Base-by-base conservation (phyloP, 1,140 invertebrate genomes). In the Holotrichia oblita region DNA sequence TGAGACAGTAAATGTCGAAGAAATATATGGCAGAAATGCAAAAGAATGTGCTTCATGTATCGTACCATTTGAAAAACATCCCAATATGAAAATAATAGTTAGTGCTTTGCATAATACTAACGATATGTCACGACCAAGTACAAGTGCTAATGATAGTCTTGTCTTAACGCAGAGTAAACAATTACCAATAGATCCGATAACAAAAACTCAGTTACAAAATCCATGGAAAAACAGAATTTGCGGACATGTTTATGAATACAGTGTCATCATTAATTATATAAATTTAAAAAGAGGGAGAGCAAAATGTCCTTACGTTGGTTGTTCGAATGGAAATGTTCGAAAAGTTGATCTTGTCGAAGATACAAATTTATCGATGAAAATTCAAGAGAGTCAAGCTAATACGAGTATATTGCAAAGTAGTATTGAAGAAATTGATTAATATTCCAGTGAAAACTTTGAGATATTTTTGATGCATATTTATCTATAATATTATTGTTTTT, bases 261-360 rank as follows among this genome's bases (percentile, higher is more conserved):
- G 79, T 12, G 79, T 80, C 0, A 84, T 85, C 61, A 76, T 80
- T 17, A 69, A 80, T 20, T 84, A 84, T 78, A 81, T 85, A n/a
- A 84, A 82, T 72, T 80, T 77, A 12, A 81, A 77, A 34, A 84
- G 81, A 74, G 17, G 14, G 27, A 82, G 77, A 55, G 81, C 81
- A 42, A 82, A 81, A 76, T 85, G 83, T 78, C 84, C 84, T 22
- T 84, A 84, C 59, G 79, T 85, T 22, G 83, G 84, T 0, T 85
- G 84, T 76, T 80, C 59, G 40, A 85, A 82, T 78, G 64, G 59
- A 9, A 80, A 80, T 40, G 80, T 85, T 24, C 44, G 24, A 69
- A 61, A 69, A 40, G 22, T 42, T n/a, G 81, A 84, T 79, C 78
- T 85, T n/a, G 20, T 78, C 10, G 55, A 77, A 59, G 84, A 85